A percentile compares a stretch with the other conserved stretches of the same genome.
Conservation (phyloP, 92 coral and sea anemone genomes). For the Epizoanthus illoricatus region DNA sequence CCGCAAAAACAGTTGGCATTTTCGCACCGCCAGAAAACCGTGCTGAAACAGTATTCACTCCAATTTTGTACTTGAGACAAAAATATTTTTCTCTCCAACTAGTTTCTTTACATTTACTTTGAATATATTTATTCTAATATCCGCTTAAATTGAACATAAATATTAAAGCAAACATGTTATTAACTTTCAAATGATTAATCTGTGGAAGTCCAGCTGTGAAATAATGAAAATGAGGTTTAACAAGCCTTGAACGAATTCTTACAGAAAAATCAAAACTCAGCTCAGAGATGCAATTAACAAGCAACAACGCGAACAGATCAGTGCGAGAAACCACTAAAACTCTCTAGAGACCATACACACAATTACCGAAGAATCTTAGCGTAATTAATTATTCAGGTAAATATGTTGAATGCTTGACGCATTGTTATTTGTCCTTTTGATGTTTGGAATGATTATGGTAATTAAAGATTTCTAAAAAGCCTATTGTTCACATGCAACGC, state of each 20-base stretch:
- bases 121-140: conserved; percentile 70
- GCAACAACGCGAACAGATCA: conserved; percentile 4
- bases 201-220: conserved; percentile 70
- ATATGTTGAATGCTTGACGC: conserved; percentile 77
- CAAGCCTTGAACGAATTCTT: conserved; percentile 47
- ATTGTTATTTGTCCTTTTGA: conserved; percentile 83
- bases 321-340: conserved; percentile 1
- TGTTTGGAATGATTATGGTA: conserved; percentile 99
- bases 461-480: conserved; percentile 98
- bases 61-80: conserved; percentile 12
- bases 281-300: conserved; percentile 13
- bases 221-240: conserved; percentile 80
- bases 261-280: conserved; percentile 22
- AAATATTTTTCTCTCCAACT: conserved; percentile 10
- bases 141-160: conserved; percentile 85
- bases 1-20: conserved; percentile 19
- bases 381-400: conserved; percentile 95
- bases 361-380: conserved; percentile 40
- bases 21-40: background rate
- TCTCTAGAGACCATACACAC: conserved; percentile 37
- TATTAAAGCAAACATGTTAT: conserved; percentile 90
- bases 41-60: background rate
- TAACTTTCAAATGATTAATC: conserved; percentile 86
- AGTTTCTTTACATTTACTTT: conserved; percentile 36
- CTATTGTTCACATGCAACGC: conserved; percentile 99